Evolutionary conservation across 2,113 vertebrate species (phyloP).

Genomic region (Scortum barcoo): DNA sequence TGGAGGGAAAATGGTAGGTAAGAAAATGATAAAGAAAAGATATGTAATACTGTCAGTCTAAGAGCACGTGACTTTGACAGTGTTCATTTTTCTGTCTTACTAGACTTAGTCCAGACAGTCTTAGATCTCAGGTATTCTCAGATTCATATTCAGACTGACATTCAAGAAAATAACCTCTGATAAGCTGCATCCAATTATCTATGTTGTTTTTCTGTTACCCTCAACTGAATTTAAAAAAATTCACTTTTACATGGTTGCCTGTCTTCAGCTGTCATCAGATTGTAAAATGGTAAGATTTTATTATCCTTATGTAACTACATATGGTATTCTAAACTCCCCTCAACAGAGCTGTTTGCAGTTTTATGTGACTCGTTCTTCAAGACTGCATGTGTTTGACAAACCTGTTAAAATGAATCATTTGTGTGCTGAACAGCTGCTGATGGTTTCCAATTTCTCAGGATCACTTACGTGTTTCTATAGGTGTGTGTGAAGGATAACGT

Average conservation of each 20-base stretch:
- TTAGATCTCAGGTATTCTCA: slow-evolving; percentile 7
- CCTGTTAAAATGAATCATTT: slow-evolving; percentile 30
- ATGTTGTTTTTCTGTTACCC: background rate
- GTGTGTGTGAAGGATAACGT: background rate
- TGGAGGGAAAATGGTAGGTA: background rate
- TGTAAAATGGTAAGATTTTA: background rate
- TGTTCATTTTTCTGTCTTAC: background rate
- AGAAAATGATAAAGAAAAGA: slow-evolving; percentile 7
- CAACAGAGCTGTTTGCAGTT: background rate
- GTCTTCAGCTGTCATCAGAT: background rate
- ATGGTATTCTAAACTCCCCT: slow-evolving; percentile 6
- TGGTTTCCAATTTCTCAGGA: background rate
- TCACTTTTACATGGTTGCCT: background rate
- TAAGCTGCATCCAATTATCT: background rate
- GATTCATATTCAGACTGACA: background rate
- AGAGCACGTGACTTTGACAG: background rate
- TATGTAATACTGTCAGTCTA: background rate
- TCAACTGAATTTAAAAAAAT: background rate
- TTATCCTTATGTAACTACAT: background rate
- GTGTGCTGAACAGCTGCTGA: background rate
- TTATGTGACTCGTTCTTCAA: slow-evolving; percentile 8
- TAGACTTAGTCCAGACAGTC: background rate
- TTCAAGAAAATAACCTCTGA: background rate
- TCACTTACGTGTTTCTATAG: background rate
- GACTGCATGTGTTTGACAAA: slow-evolving; percentile 7